Conservation (phyloP, 1,140 invertebrate species). For the Bombus polaris region DNA sequence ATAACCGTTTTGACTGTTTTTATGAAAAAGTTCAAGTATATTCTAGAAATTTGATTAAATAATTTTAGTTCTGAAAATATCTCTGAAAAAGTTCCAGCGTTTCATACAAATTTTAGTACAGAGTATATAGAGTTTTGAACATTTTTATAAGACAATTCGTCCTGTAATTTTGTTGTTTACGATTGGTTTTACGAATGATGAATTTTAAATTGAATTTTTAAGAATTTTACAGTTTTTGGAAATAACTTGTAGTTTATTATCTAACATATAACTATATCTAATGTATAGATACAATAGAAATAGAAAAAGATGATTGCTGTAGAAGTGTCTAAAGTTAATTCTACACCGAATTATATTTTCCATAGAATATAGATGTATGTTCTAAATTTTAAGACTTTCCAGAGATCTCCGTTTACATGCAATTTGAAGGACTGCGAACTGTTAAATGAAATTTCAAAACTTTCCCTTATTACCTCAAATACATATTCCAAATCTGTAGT, state of each 20-base stretch:
- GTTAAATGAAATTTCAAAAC: background rate
- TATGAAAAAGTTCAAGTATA: background rate
- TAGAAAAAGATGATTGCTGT: too few relatives aligned
- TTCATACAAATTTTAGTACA: too few relatives aligned
- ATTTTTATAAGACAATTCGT: too few relatives aligned
- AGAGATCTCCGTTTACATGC: background rate
- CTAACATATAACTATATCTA: too few relatives aligned
- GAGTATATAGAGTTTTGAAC: too few relatives aligned
- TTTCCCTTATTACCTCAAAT: background rate
- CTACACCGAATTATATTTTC: background rate
- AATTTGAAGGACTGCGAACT: background rate
- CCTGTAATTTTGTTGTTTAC: too few relatives aligned
- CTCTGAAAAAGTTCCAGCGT: too few relatives aligned
- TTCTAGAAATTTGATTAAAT: too few relatives aligned
- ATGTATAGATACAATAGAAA: background rate
- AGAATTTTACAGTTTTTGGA: background rate
- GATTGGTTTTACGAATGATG: too few relatives aligned
- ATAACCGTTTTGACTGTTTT: background rate
- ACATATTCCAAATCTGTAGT: background rate
- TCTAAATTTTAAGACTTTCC: background rate
- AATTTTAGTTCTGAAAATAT: too few relatives aligned
- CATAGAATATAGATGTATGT: background rate
- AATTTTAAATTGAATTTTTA: background rate
- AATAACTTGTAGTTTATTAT: too few relatives aligned
- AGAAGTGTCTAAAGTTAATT: background rate